These are phyloP conservation scores for Eumacrocentrus americanus DNA, from an alignment of 2,888 invertebrate species.

Conservation along the genomic window DNA sequence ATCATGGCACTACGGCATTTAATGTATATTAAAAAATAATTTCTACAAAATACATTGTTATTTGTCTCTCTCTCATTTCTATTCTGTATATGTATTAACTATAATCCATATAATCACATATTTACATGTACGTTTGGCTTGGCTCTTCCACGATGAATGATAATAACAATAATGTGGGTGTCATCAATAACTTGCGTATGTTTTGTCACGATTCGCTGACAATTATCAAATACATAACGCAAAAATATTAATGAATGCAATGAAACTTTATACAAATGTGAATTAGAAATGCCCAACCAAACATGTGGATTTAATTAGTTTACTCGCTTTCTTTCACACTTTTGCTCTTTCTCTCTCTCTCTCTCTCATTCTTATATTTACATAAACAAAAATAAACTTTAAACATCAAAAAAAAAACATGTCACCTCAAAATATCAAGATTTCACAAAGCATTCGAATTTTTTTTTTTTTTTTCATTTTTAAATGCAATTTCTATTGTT, in stretches of 20 bases:
- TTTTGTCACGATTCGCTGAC: too few relatives aligned
- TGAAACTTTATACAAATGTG: too few relatives aligned
- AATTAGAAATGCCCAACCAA: neutral
- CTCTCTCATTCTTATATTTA: neutral
- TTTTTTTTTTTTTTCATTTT: too few relatives aligned
- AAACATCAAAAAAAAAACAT: neutral
- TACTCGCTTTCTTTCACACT: neutral
- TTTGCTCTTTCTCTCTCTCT: too few relatives aligned
- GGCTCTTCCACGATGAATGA: constrained; percentile 5
- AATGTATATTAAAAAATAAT: constrained; percentile 38
- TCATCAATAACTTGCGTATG: neutral
- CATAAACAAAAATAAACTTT: neutral
- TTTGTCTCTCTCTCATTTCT: too few relatives aligned
- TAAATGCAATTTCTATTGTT: too few relatives aligned
- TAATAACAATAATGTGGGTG: neutral
- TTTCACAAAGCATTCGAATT: too few relatives aligned
- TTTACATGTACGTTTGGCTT: constrained; percentile 30
- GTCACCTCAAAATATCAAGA: too few relatives aligned
- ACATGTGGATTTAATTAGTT: neutral
- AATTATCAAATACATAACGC: too few relatives aligned
- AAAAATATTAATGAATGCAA: neutral
- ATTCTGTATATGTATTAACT: neutral
- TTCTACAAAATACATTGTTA: constrained; percentile 31
- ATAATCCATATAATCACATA: constrained; percentile 19
- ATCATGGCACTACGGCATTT: constrained; percentile 51